phyloP scores from a whole-genome alignment of 2,113 vertebrate genomes.

The Thunnus thynnus region DNA sequence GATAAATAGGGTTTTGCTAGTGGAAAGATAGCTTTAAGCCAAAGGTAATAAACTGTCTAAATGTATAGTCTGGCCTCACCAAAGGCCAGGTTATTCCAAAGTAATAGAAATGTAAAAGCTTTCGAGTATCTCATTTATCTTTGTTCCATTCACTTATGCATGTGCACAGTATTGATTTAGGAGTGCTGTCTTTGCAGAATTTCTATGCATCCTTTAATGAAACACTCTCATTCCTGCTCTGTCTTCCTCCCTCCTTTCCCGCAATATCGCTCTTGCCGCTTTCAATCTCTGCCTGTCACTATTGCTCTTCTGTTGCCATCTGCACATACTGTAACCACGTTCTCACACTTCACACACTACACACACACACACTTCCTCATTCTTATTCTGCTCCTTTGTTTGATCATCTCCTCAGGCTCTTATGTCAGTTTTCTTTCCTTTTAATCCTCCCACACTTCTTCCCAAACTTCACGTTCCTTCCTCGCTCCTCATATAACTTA shows the following conservation, averaged over 20 bases:
- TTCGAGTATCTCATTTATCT: conserved; percentile 51
- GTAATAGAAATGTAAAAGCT: conserved; percentile 70
- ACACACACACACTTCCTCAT: not conserved
- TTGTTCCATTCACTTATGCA: conserved; percentile 51
- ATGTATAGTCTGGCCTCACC: conserved; percentile 13
- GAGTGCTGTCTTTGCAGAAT: conserved; percentile 67
- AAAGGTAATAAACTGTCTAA: conserved; percentile 51
- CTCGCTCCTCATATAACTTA: not conserved
- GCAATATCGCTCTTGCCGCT: not conserved
- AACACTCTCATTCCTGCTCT: conserved; percentile 33
- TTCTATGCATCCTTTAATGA: conserved; percentile 61
- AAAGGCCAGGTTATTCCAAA: conserved; percentile 35
- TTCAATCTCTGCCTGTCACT: conserved; percentile 33
- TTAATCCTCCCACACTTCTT: not conserved
- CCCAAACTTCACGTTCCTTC: not conserved
- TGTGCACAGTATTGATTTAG: conserved; percentile 58
- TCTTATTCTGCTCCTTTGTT: not conserved
- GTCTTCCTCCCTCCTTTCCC: not conserved
- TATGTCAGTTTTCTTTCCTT: conserved; percentile 7
- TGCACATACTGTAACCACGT: not conserved
- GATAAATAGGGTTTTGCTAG: conserved; percentile 41
- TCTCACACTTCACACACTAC: not conserved
- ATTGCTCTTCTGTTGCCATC: conserved; percentile 20
- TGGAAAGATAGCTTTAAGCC: conserved; percentile 33
- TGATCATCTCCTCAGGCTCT: conserved; percentile 2